phyloP scores from a whole-genome alignment of 1,140 invertebrate species.

The Cephus cinctus region DNA sequence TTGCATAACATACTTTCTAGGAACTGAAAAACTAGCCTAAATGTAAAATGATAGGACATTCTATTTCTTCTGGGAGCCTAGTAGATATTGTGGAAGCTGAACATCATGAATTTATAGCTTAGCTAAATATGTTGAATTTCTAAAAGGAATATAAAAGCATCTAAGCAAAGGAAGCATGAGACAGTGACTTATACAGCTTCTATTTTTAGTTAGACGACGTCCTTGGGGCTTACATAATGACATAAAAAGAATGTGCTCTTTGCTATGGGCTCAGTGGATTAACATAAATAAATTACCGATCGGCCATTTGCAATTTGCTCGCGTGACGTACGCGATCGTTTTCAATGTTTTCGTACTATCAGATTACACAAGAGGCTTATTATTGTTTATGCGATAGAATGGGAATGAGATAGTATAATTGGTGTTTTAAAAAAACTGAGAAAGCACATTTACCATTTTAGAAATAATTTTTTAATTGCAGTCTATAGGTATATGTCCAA shows the following conservation, averaged over 20 bases:
- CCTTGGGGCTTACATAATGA: constrained; percentile 43
- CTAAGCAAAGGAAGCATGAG: constrained; percentile 28
- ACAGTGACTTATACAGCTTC: constrained; percentile 26
- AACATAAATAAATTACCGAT: no score
- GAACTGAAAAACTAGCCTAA: not conserved
- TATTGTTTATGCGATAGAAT: no score
- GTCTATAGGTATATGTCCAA: no score
- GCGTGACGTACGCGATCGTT: no score
- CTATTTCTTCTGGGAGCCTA: constrained; percentile 5
- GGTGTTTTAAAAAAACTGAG: no score
- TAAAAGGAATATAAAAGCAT: constrained; percentile 15
- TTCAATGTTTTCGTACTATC: no score
- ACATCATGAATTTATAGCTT: not conserved
- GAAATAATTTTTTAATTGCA: no score
- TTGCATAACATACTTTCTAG: not conserved
- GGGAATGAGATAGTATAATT: no score
- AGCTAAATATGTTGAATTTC: constrained; percentile 9
- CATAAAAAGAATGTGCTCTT: constrained; percentile 21
- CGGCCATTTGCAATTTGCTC: no score
- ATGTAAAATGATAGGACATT: constrained; percentile 1
- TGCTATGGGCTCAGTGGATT: no score
- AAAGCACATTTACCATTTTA: no score
- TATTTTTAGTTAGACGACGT: constrained; percentile 47
- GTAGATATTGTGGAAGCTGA: not conserved
- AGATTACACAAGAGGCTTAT: no score